phyloP scores from a whole-genome alignment of 1,140 invertebrate genomes.

The Scaptodrosophila lebanonensis region DNA sequence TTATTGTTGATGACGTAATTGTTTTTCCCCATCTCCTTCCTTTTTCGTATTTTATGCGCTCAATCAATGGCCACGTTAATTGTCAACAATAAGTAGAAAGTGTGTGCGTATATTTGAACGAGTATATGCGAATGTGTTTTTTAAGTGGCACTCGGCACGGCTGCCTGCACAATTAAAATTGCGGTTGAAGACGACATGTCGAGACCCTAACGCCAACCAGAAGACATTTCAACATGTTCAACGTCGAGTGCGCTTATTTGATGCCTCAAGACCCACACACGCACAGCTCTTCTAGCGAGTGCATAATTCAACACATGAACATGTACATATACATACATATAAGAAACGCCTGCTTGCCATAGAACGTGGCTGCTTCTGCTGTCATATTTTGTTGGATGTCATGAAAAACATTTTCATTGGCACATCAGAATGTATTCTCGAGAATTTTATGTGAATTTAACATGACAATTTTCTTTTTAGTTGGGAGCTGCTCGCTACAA shows the following conservation, averaged over 20 bases:
- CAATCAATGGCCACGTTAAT: conserved; percentile 40
- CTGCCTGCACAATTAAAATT: conserved; percentile 11
- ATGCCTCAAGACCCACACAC: not conserved
- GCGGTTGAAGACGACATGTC: conserved; percentile 1
- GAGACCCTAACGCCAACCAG: conserved; percentile 6
- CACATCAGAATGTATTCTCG: conserved; percentile 55
- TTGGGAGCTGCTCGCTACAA: conserved; percentile 9
- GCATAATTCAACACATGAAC: conserved; percentile 37
- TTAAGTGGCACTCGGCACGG: conserved; percentile 5
- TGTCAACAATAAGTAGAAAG: conserved; percentile 27
- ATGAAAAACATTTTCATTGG: conserved; percentile 43
- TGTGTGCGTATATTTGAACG: not conserved
- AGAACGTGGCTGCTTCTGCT: not conserved
- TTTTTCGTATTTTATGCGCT: no score
- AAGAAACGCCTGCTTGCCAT: conserved; percentile 22
- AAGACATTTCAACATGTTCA: conserved; percentile 28
- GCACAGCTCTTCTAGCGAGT: conserved; percentile 1
- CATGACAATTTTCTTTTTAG: conserved; percentile 51
- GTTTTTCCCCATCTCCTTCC: no score
- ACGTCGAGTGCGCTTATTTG: conserved; percentile 18
- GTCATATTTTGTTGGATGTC: conserved; percentile 11
- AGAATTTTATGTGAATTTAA: conserved; percentile 64
- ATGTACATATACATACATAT: no score
- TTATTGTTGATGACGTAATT: no score
- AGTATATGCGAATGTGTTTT: not conserved